phyloP scores from a whole-genome alignment of 1,140 invertebrate species.

The Octopus bimaculoides region DNA sequence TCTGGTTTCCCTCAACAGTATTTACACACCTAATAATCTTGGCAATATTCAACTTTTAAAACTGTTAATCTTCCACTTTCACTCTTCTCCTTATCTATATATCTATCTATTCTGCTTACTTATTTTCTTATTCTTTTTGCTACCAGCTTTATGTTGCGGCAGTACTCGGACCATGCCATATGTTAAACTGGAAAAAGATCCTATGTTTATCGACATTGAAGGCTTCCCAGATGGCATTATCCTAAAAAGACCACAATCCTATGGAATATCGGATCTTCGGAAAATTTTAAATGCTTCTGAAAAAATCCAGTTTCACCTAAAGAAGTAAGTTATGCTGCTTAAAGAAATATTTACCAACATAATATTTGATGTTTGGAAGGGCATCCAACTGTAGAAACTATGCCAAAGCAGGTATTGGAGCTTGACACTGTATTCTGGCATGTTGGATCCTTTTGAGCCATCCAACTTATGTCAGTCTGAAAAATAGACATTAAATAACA shows the following conservation, averaged over 20 bases:
- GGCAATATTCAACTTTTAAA: too few species aligned
- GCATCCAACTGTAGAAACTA: too few species aligned
- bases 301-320: conserved; percentile 4
- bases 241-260: conserved; percentile 5
- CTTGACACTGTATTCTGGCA: too few species aligned
- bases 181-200: background rate
- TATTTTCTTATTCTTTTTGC: background rate
- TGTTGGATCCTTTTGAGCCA: too few species aligned
- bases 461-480: too few species aligned
- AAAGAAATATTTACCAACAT: too few species aligned
- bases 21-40: too few species aligned
- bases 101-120: too few species aligned
- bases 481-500: too few species aligned
- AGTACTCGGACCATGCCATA: background rate
- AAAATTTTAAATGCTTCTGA: conserved; percentile 12
- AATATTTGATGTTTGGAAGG: too few species aligned
- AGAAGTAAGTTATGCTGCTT: background rate
- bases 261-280: background rate
- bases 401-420: too few species aligned
- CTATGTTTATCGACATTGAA: conserved; percentile 8
- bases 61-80: background rate
- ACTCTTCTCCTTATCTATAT: background rate
- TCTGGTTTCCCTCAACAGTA: too few species aligned
- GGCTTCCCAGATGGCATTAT: conserved; percentile 7
- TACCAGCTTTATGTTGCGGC: conserved; percentile 5